These are phyloP conservation scores for Lochmaea crataegi DNA, from an alignment of 2,888 invertebrate genomes.

Conservation along the genomic window DNA sequence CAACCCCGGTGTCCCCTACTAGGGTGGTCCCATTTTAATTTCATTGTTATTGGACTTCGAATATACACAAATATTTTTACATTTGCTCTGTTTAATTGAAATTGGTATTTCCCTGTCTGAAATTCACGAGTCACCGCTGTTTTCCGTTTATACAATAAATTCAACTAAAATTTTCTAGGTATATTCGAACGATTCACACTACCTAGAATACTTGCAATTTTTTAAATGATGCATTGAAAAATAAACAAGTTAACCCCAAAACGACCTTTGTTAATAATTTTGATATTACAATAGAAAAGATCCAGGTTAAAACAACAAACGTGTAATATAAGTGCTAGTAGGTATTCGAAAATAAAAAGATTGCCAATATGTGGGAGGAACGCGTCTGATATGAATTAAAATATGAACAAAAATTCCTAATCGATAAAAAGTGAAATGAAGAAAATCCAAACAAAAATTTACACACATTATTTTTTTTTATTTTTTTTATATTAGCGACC, in stretches of 20 bases:
- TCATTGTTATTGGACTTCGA: too few relatives aligned
- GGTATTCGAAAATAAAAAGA: background rate
- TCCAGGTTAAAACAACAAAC: background rate
- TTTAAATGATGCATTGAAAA: background rate
- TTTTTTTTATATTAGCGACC: too few relatives aligned
- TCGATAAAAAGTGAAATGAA: too few relatives aligned
- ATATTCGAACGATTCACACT: background rate
- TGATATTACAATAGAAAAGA: background rate
- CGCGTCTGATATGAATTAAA: background rate
- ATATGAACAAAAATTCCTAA: too few relatives aligned
- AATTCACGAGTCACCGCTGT: background rate
- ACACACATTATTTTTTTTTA: too few relatives aligned
- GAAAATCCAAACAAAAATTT: too few relatives aligned
- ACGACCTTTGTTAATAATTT: background rate
- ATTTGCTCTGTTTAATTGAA: background rate
- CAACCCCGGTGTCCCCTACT: too few relatives aligned
- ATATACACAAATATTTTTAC: background rate
- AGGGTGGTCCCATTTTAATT: too few relatives aligned
- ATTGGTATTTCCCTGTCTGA: background rate
- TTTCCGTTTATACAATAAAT: background rate
- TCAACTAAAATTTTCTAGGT: constrained; percentile 3
- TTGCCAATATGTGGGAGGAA: constrained; percentile 3
- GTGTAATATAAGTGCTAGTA: background rate
- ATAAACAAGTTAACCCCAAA: constrained; percentile 7
- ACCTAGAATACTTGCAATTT: constrained; percentile 1